These are phyloP conservation scores for Diabrotica balteata DNA, from an alignment of 2,888 invertebrate species.

Conservation along the genomic window DNA sequence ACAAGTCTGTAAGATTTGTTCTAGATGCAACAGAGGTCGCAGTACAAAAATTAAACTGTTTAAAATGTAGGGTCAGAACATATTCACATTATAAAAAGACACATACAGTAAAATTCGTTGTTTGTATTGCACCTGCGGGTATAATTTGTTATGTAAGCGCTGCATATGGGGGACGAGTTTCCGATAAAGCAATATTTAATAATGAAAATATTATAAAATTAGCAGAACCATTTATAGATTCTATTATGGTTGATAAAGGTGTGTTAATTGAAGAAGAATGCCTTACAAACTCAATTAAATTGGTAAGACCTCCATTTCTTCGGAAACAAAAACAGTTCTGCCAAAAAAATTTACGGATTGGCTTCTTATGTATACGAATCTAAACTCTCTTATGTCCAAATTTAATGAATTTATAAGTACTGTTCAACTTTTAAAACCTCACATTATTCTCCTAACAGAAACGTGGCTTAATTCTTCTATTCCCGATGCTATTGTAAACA, in stretches of 20 bases:
- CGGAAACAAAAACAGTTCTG: background rate
- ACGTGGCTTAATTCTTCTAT: too few relatives aligned
- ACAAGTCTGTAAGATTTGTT: slow-evolving; percentile 13
- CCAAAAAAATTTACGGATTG: too few relatives aligned
- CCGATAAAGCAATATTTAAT: slow-evolving; percentile 21
- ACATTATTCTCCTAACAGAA: too few relatives aligned
- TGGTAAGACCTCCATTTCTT: slow-evolving; percentile 31
- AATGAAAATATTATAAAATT: slow-evolving; percentile 15
- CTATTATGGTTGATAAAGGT: slow-evolving; percentile 25
- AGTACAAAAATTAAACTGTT: slow-evolving; percentile 20
- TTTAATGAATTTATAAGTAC: too few relatives aligned
- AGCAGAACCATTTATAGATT: slow-evolving; percentile 4
- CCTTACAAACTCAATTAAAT: slow-evolving; percentile 18
- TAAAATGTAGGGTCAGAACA: slow-evolving; percentile 21
- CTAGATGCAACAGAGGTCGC: slow-evolving; percentile 16
- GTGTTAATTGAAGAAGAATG: slow-evolving; percentile 14
- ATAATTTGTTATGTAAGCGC: slow-evolving; percentile 21
- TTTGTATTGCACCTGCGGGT: slow-evolving; percentile 23
- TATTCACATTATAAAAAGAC: slow-evolving; percentile 26
- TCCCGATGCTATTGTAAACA: too few relatives aligned
- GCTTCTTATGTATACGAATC: too few relatives aligned
- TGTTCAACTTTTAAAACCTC: too few relatives aligned
- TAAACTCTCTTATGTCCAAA: too few relatives aligned
- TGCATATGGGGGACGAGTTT: slow-evolving; percentile 26
- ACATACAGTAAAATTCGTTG: slow-evolving; percentile 21